These are phyloP conservation scores for Porites australiensis DNA, from an alignment of 64 coral and sea anemone species.

Conservation along the genomic window DNA sequence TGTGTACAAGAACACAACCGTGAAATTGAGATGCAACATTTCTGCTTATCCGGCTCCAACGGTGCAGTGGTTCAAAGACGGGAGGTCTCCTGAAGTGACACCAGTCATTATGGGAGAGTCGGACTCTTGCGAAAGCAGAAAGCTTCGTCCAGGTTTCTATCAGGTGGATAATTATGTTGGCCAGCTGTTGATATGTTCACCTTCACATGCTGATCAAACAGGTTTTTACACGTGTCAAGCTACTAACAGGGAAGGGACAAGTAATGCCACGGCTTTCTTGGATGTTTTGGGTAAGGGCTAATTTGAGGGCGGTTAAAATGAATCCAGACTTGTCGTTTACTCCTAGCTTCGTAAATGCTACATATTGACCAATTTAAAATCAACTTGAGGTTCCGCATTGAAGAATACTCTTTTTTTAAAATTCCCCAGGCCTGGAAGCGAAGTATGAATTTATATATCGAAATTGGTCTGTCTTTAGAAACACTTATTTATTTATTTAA, in stretches of 20 bases:
- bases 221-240: slow-evolving; percentile 71
- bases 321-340: too few relatives aligned
- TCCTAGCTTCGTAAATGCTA: too few relatives aligned
- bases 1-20: neutral
- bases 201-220: slow-evolving; percentile 27
- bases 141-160: neutral
- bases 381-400: too few relatives aligned
- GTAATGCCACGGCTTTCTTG: slow-evolving; percentile 43
- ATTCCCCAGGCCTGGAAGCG: too few relatives aligned
- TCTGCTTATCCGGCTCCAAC: slow-evolving; percentile 47
- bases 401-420: too few relatives aligned
- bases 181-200: slow-evolving; percentile 37
- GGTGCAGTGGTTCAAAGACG: slow-evolving; percentile 39
- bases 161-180: neutral
- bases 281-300: slow-evolving; percentile 70
- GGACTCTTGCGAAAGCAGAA: neutral
- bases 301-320: neutral
- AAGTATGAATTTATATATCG: too few relatives aligned
- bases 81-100: neutral
- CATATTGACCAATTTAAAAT: too few relatives aligned
- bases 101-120: neutral
- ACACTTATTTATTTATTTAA: too few relatives aligned
- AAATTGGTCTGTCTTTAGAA: too few relatives aligned
- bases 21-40: neutral
- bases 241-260: slow-evolving; percentile 49